Evolutionary conservation across 1,140 invertebrate species (phyloP).

Genomic region (Tenebrio molitor): DNA sequence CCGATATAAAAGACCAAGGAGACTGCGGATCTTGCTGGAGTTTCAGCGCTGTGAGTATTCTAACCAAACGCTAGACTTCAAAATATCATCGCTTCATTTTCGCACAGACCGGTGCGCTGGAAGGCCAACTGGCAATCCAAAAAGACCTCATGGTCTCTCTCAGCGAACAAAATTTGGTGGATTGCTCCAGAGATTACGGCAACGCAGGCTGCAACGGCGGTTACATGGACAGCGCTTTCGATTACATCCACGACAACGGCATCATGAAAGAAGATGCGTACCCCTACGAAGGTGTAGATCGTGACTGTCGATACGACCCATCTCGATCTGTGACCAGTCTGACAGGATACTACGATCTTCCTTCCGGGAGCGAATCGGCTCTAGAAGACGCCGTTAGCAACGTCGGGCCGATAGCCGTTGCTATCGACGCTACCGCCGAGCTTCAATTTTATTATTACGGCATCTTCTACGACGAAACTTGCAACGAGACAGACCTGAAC

Average conservation of each 20-base stretch:
- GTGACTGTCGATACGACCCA: constrained; percentile 62
- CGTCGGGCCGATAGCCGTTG: constrained; percentile 86
- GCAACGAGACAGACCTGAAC: constrained; percentile 22
- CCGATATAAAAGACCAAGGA: constrained; percentile 91
- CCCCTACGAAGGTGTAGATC: constrained; percentile 49
- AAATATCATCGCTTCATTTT: constrained; percentile 49
- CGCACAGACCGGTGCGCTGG: constrained; percentile 50
- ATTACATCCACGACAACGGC: constrained; percentile 69
- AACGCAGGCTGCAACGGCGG: constrained; percentile 53
- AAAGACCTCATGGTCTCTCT: constrained; percentile 41
- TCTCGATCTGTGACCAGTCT: constrained; percentile 63
- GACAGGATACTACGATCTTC: neutral
- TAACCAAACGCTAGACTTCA: too few relatives aligned
- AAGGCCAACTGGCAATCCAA: constrained; percentile 49
- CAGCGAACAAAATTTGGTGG: constrained; percentile 55
- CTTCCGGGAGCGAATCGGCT: constrained; percentile 74
- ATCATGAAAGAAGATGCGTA: constrained; percentile 52
- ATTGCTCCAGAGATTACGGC: constrained; percentile 62
- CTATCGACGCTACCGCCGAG: constrained; percentile 86
- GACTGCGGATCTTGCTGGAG: constrained; percentile 94
- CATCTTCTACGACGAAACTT: constrained; percentile 46
- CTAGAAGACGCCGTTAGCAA: constrained; percentile 85
- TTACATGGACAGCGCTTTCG: constrained; percentile 49
- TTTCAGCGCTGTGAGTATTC: constrained; percentile 82
- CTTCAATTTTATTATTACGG: constrained; percentile 50